These are phyloP conservation scores for Drosophila equinoxialis DNA, from an alignment of 1,140 invertebrate species.

Conservation along the genomic window DNA sequence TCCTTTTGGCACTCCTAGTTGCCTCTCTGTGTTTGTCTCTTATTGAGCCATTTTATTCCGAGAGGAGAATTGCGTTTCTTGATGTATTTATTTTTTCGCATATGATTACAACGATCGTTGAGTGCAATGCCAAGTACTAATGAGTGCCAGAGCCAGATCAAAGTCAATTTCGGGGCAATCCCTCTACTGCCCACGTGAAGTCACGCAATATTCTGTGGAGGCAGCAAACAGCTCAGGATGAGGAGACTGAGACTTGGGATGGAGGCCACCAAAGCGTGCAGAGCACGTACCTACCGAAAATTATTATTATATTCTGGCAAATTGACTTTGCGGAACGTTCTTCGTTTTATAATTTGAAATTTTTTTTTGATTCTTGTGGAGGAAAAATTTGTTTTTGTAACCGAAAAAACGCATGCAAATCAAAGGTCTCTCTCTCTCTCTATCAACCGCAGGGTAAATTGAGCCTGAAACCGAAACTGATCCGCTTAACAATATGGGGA, in stretches of 20 bases:
- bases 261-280: constrained; percentile 59
- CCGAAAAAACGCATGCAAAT: constrained; percentile 69
- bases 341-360: no score
- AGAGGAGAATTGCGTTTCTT: constrained; percentile 22
- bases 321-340: constrained; percentile 24
- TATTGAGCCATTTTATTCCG: constrained; percentile 69
- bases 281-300: constrained; percentile 59
- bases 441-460: constrained; percentile 14
- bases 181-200: constrained; percentile 47
- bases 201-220: constrained; percentile 63
- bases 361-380: no score
- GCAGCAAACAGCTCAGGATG: constrained; percentile 20
- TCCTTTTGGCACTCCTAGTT: constrained; percentile 60
- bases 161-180: constrained; percentile 54
- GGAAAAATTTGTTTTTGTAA: constrained; percentile 5
- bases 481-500: constrained; percentile 58
- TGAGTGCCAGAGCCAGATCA: constrained; percentile 67
- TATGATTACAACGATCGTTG: constrained; percentile 31
- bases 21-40: background rate
- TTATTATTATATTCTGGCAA: constrained; percentile 39
- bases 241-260: background rate
- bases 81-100: background rate
- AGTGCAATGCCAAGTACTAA: constrained; percentile 69
- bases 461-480: constrained; percentile 51
- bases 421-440: constrained; percentile 2